A percentile compares a stretch with the other conserved stretches of the same genome.
phyloP scores from a whole-genome alignment of 2,113 vertebrate species.

The Centropristis striata region DNA sequence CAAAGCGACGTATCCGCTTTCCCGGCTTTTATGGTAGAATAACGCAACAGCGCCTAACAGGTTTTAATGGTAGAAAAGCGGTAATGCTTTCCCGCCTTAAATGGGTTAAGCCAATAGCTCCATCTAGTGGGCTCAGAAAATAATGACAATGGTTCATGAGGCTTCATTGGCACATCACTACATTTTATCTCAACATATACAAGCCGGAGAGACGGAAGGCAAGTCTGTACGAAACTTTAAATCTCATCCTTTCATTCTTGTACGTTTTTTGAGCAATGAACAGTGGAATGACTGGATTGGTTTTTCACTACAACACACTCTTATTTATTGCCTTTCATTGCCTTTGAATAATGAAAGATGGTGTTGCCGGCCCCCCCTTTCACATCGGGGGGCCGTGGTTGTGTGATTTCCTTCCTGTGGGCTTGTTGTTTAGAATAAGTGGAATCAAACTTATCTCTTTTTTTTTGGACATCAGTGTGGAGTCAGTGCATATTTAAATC shows the following conservation, averaged over 20 bases:
- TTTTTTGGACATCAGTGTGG: conserved; percentile 38
- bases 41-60: too few species aligned
- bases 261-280: conserved; percentile 21
- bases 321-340: conserved; percentile 73
- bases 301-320: conserved; percentile 35
- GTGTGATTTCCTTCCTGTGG: conserved; percentile 36
- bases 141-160: too few species aligned
- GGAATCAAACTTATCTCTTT: conserved; percentile 51
- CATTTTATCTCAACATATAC: conserved; percentile 37
- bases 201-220: conserved; percentile 46
- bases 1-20: too few species aligned
- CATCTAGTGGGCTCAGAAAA: too few species aligned
- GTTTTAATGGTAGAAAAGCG: too few species aligned
- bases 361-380: conserved; percentile 5
- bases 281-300: conserved; percentile 21
- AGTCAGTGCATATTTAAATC: conserved; percentile 61
- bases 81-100: too few species aligned
- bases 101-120: too few species aligned
- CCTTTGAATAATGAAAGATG: conserved; percentile 58
- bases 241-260: conserved; percentile 6
- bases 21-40: too few species aligned
- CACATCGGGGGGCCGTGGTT: not conserved
- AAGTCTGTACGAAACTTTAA: conserved; percentile 21
- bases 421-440: conserved; percentile 30
- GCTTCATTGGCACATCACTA: too few species aligned